phyloP scores from a whole-genome alignment of 2,888 invertebrate genomes.

The Iphiclides podalirius region DNA sequence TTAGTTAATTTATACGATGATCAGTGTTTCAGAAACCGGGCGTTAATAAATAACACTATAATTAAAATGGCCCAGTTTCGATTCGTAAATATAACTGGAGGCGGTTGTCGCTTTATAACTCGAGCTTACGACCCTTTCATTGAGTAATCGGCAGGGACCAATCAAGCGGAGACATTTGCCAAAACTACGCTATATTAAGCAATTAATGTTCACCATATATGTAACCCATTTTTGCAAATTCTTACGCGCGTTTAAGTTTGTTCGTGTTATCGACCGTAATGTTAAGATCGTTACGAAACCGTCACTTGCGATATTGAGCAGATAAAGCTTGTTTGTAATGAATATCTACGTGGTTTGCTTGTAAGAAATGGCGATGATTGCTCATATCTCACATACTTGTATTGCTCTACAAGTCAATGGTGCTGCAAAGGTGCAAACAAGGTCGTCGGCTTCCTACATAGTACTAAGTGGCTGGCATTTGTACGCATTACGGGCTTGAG shows the following conservation, averaged over 20 bases:
- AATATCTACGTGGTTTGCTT: neutral
- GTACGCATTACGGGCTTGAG: constrained; percentile 22
- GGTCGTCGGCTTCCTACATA: constrained; percentile 64
- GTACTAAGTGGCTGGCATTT: constrained; percentile 24
- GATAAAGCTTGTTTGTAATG: too few relatives aligned
- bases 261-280: too few relatives aligned
- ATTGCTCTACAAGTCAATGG: constrained; percentile 20
- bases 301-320: too few relatives aligned
- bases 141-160: constrained; percentile 48
- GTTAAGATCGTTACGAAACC: too few relatives aligned
- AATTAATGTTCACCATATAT: constrained; percentile 10
- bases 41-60: too few relatives aligned
- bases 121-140: constrained; percentile 52
- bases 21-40: too few relatives aligned
- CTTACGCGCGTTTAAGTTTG: neutral
- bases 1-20: too few relatives aligned
- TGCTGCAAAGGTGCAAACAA: constrained; percentile 42
- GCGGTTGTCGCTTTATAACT: constrained; percentile 53
- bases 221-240: neutral
- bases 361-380: neutral
- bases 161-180: constrained; percentile 61
- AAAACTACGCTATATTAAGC: constrained; percentile 40
- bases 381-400: constrained; percentile 18
- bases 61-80: too few relatives aligned
- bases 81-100: constrained; percentile 49